Percentiles rank a stretch among this genome's conserved stretches.
Evolutionary conservation across 2,113 vertebrate species (phyloP).

Genomic region (Hydrolagus affinis): DNA sequence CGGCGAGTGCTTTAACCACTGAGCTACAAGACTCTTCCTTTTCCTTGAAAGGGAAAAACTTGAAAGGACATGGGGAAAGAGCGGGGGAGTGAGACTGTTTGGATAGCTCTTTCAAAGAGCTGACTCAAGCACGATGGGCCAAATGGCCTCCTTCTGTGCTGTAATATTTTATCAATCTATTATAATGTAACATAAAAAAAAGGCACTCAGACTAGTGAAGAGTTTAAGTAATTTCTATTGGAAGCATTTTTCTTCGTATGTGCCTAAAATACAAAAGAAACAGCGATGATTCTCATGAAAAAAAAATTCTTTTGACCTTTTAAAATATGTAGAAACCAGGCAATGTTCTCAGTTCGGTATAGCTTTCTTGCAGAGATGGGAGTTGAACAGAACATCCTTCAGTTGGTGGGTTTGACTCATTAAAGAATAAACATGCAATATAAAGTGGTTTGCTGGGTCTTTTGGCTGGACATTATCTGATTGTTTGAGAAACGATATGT

Average conservation of each 20-base stretch:
- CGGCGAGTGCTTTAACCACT: no score
- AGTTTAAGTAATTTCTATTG: background rate
- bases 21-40: no score
- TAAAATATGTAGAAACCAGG: background rate
- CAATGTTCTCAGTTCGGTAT: background rate
- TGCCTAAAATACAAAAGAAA: background rate
- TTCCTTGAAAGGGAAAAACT: no score
- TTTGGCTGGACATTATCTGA: background rate
- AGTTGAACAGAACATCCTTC: background rate
- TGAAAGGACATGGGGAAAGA: no score
- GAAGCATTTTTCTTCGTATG: background rate
- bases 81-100: no score
- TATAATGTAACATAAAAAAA: no score
- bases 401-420: background rate
- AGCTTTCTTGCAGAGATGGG: no score
- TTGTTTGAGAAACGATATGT: background rate
- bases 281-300: background rate
- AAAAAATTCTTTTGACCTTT: background rate
- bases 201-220: no score
- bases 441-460: constrained; percentile 11
- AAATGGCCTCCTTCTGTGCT: no score
- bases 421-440: background rate
- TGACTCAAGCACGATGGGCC: no score
- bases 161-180: no score
- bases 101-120: no score